Evolutionary conservation across 2,797 vertebrate genomes (phyloP), one percentile per base, ranked within the genome.

Genomic region (Harpagifer antarcticus): DNA sequence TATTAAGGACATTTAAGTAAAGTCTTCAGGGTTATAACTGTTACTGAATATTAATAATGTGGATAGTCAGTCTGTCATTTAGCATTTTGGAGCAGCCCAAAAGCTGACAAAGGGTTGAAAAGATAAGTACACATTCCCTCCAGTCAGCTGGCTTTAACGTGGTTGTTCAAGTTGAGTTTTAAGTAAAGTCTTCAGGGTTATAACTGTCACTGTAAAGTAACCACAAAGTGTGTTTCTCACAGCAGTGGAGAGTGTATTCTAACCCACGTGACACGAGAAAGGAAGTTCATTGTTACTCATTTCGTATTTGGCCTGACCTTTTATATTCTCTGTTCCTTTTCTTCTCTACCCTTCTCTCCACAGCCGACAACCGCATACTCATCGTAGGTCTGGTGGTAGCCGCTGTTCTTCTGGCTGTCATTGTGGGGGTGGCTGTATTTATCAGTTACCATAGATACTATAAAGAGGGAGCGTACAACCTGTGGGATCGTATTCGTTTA

Each of bases 321-420:
- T 6, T 20, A 53, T 76, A 0, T 43, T 70, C 4, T 65, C 14
- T 74, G 4, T 53, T 77, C 20, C 1, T 57, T 44, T 40, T 70
- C 54, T 56, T 20, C 45, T 60, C 64, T 37, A 17, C 57, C 27
- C 11, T 0, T 45, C 5, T 50, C 42, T 31, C 59, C 72, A 14
- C 79, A 91, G 87, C 0, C 3, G n/a, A 12, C 81, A 2, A 42
- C 68, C 12, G 0, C 2, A 0, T 0, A 8, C 1, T n/a, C 31
- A 54, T 84, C 0, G 23, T 53, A 0, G 2, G 0, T 0, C 10
- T 5, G 0, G 0, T 17, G 2, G 0, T 45, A 0, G 2, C 4
- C 2, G 6, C 0, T 0, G 1, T 1, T 16, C 0, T 15, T 33
- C 0, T 68, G 10, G 0, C 42, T 2, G 0, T 7, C 48, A 0